Base-by-base conservation (phyloP, 2,113 vertebrate species). In the Columba janthina region DNA sequence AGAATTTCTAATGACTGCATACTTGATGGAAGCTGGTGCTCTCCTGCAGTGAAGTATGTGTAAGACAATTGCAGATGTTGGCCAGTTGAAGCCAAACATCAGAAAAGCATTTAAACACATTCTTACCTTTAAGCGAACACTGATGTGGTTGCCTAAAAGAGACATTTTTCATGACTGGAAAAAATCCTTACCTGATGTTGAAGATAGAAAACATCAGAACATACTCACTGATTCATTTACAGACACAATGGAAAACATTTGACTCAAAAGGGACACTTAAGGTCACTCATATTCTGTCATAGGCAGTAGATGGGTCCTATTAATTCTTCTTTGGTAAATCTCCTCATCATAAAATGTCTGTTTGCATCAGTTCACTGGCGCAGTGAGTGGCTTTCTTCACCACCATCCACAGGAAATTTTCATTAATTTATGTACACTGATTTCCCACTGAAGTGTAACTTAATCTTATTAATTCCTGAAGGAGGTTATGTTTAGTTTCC, bases 381-480 rank as follows among this genome's bases (percentile, higher is more conserved):
- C 60, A 86, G 64, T 58, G 84, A 94, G 36, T 72, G 54, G 65
- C 72, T 93, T 96, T 56, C 80, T 89, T 92, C 2, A 1, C 73
- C 48, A 93, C 44, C 75, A 89, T 73, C 90, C 42, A 72, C 54
- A 80, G 78, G 76, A 94, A 93, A 93, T 91, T 77, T 91, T 95
- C 89, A 95, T 95, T 96, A 94, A 93, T 87, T 93, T 93, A 95
- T 84, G 81, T 88, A 94, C 82, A 61, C 73, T 84, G 75, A 90
- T 93, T 95, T 94, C 76, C 71, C 72, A 88, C 71, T 95, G 89
- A 96, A 90, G 88, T 95, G 93, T 92, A 96, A 91, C 95, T 95
- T 93, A 81, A 86, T 91, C 79, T 93, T 90, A 94, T 96, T 96
- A 96, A 87, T 88, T 95, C 66, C 88, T 90, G 65, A 89, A 84